Evolutionary conservation across 1,140 invertebrate species (phyloP).

Genomic region (Octopus sinensis): DNA sequence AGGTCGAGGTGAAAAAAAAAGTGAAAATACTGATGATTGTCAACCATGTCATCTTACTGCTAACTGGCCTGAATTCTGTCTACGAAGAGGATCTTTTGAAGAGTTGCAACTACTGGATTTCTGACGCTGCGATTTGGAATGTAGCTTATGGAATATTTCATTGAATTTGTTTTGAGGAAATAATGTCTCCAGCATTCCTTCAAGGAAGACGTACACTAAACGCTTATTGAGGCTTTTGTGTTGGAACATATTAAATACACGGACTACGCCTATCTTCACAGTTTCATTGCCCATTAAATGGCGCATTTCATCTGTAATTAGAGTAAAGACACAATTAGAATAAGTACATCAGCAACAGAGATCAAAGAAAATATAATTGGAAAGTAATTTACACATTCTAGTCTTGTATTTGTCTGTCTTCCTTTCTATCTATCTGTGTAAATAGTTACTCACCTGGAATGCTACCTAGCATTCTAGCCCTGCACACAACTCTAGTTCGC

Average conservation of each 20-base stretch:
- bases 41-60: background rate
- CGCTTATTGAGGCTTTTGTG: slow-evolving; percentile 78
- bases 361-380: too few species aligned
- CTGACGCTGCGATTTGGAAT: slow-evolving; percentile 60
- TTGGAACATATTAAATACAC: slow-evolving; percentile 84
- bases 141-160: slow-evolving; percentile 67
- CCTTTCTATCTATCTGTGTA: too few species aligned
- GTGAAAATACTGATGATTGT: background rate
- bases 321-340: slow-evolving; percentile 17
- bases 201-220: slow-evolving; percentile 81
- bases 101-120: background rate
- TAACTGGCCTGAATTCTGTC: background rate
- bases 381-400: too few species aligned
- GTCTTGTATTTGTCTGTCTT: too few species aligned
- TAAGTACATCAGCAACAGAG: too few species aligned
- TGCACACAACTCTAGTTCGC: slow-evolving; percentile 79
- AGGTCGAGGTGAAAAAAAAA: too few species aligned
- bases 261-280: slow-evolving; percentile 79
- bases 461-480: slow-evolving; percentile 76
- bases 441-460: slow-evolving; percentile 66
- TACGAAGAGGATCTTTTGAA: background rate
- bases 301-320: slow-evolving; percentile 77
- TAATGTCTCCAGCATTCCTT: slow-evolving; percentile 73
- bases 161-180: slow-evolving; percentile 74
- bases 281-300: slow-evolving; percentile 89